These are phyloP conservation scores for Sesamia inferens DNA, from an alignment of 2,888 invertebrate genomes.

Conservation along the genomic window DNA sequence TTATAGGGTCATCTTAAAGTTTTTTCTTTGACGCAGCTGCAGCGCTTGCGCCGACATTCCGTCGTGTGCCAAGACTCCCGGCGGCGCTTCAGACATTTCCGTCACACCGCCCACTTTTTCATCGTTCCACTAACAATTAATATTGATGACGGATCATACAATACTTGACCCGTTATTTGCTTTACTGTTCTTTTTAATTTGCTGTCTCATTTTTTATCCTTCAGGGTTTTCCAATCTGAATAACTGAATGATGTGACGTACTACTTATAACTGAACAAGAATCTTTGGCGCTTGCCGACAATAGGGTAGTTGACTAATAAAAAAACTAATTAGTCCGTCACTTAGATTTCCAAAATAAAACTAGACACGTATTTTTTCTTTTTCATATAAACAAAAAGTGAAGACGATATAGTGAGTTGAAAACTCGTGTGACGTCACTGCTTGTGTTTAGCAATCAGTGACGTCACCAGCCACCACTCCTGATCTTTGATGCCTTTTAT, in stretches of 20 bases:
- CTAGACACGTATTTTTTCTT: too few relatives aligned
- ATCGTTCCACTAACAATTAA: slow-evolving; percentile 72
- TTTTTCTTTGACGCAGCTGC: slow-evolving; percentile 58
- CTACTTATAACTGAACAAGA: neutral
- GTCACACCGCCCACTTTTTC: slow-evolving; percentile 65
- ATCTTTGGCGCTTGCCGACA: neutral
- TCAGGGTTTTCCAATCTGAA: neutral
- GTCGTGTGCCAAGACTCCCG: slow-evolving; percentile 74
- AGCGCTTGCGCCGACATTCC: slow-evolving; percentile 72
- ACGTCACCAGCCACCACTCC: too few relatives aligned
- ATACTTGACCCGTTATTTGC: slow-evolving; percentile 44
- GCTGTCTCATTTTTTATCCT: neutral
- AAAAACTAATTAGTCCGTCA: too few relatives aligned
- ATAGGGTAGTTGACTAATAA: too few relatives aligned
- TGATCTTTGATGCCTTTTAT: too few relatives aligned
- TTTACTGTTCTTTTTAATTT: slow-evolving; percentile 52
- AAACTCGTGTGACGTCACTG: too few relatives aligned
- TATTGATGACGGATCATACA: slow-evolving; percentile 72
- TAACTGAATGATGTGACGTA: neutral
- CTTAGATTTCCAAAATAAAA: too few relatives aligned
- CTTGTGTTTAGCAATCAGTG: too few relatives aligned
- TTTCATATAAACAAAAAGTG: too few relatives aligned
- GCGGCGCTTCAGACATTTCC: slow-evolving; percentile 74
- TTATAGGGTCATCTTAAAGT: slow-evolving; percentile 51
- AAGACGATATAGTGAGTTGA: too few relatives aligned